Evolutionary conservation across 1,140 invertebrate species (phyloP).

Genomic region (Apocrypta bakeri): DNA sequence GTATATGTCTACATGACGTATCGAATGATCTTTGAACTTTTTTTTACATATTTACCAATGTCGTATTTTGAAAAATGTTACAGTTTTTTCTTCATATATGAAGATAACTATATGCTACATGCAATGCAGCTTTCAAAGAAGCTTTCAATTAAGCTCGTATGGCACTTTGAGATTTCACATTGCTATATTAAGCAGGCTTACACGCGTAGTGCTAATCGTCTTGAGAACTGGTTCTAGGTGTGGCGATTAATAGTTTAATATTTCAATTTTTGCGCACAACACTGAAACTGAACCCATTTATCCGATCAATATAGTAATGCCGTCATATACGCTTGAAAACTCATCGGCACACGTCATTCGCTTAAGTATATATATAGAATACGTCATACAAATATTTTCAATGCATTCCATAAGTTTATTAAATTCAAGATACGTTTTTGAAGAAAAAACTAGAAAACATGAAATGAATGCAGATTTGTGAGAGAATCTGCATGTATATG

Average conservation of each 20-base stretch:
- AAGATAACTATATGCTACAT: no score
- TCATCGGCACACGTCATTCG: not conserved
- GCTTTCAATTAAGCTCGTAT: no score
- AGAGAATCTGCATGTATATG: not conserved
- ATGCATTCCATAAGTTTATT: not conserved
- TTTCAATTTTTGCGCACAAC: slow-evolving; percentile 29
- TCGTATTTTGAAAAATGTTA: no score
- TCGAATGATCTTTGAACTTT: no score
- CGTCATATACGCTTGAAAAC: not conserved
- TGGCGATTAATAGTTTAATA: slow-evolving; percentile 32
- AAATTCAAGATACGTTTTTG: not conserved
- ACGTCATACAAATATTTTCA: not conserved
- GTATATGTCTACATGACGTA: no score
- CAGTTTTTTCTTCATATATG: no score
- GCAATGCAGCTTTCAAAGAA: no score
- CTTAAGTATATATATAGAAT: not conserved
- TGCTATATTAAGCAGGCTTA: no score
- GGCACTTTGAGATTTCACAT: no score
- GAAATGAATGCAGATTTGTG: not conserved
- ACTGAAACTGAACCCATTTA: slow-evolving; percentile 10
- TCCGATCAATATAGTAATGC: slow-evolving; percentile 7
- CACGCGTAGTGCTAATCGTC: no score
- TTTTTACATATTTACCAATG: no score
- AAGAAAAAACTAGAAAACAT: not conserved
- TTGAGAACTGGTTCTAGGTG: slow-evolving; percentile 22